Conservation (phyloP, 1,140 invertebrate genomes). For the Colletes latitarsis region DNA sequence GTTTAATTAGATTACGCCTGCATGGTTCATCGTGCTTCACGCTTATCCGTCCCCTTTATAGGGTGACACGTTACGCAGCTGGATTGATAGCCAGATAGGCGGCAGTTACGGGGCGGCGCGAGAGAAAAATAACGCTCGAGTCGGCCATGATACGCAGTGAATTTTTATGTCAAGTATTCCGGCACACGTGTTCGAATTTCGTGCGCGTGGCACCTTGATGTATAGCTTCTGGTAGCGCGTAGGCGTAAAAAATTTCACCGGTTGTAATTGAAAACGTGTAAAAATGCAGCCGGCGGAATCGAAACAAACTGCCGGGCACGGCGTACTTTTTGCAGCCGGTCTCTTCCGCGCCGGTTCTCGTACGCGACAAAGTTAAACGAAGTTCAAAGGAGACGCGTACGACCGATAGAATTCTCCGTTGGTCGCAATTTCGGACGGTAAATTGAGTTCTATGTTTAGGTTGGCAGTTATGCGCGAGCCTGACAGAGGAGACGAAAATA, state of each 20-base stretch:
- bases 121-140: conserved; percentile 54
- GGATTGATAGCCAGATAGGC: conserved; percentile 61
- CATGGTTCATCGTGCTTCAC: conserved; percentile 63
- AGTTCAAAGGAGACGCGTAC: neutral
- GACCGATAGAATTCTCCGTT: neutral
- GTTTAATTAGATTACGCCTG: conserved; percentile 71
- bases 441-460: conserved; percentile 42
- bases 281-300: conserved; percentile 18
- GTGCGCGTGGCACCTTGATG: conserved; percentile 50
- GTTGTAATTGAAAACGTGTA: conserved; percentile 48
- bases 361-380: neutral
- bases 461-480: neutral
- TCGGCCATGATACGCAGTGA: conserved; percentile 41
- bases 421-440: conserved; percentile 8
- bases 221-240: neutral
- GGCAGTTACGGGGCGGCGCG: conserved; percentile 31
- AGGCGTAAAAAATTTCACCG: conserved; percentile 38
- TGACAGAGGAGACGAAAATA: neutral
- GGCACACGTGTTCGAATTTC: conserved; percentile 48
- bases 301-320: neutral
- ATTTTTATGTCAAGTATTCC: conserved; percentile 51
- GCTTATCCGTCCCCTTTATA: conserved; percentile 47
- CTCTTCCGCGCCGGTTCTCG: no score
- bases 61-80: conserved; percentile 54
- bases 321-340: neutral